Percentiles rank a stretch among this genome's conserved stretches.
Conservation (phyloP, 2,797 vertebrate species). For the Sebastes vulpes region DNA sequence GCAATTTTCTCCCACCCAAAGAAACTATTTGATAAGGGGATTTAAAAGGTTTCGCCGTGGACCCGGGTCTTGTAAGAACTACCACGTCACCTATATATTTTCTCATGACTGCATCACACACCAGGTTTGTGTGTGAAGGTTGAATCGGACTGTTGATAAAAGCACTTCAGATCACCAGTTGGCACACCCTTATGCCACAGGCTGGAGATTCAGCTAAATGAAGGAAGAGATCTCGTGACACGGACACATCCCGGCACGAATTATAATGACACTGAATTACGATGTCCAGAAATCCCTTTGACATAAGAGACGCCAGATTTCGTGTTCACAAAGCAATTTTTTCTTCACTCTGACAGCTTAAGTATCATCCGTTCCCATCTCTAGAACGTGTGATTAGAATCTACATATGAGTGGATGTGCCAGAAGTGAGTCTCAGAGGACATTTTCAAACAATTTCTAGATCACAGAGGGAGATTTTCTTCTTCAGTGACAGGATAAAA, state of each 20-base stretch:
- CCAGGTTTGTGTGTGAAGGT: background rate
- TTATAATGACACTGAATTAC: background rate
- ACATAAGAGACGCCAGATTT: background rate
- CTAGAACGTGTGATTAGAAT: background rate
- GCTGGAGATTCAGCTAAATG: background rate
- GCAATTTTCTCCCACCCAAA: background rate
- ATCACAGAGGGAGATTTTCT: conserved; percentile 1
- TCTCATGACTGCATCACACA: background rate
- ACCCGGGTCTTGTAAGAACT: background rate
- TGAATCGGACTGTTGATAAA: background rate
- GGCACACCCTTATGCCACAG: background rate
- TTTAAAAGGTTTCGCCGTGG: background rate
- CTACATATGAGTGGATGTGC: background rate
- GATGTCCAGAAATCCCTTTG: background rate
- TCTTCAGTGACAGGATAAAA: conserved; percentile 9
- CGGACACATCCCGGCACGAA: background rate
- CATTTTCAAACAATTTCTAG: background rate
- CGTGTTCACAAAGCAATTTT: background rate
- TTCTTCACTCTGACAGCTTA: background rate
- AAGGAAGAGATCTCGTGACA: background rate
- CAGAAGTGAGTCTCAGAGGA: conserved; percentile 4
- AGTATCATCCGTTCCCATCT: background rate
- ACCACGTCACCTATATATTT: background rate
- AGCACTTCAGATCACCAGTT: background rate
- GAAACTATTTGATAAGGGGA: background rate